These are phyloP conservation scores for Trididemnum miniatum DNA, from an alignment of 23 tunicate genomes.

Conservation along the genomic window DNA sequence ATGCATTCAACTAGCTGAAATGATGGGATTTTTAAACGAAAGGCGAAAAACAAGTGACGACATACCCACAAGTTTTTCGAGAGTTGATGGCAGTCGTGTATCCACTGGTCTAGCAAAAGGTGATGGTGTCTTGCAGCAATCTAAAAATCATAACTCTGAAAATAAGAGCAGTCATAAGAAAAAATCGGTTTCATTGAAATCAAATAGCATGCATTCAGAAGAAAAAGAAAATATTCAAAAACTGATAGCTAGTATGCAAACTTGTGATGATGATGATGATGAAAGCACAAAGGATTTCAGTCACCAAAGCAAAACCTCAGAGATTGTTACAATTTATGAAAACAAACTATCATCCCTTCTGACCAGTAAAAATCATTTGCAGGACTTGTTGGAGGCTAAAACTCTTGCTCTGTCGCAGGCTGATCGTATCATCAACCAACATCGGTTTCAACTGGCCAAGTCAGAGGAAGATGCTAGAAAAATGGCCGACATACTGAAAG, in stretches of 20 bases:
- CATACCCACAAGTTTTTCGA: neutral
- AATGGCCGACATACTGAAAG: slow-evolving; percentile 53
- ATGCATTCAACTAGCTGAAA: slow-evolving; percentile 25
- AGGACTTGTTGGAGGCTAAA: slow-evolving; percentile 83
- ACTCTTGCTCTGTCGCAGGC: slow-evolving; percentile 80
- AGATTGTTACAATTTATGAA: slow-evolving; percentile 71
- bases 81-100: neutral
- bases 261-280: neutral
- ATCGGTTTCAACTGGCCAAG: slow-evolving; percentile 57
- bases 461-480: slow-evolving; percentile 65
- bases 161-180: no score
- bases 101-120: neutral
- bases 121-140: neutral
- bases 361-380: slow-evolving; percentile 53
- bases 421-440: slow-evolving; percentile 64
- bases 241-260: slow-evolving; percentile 48
- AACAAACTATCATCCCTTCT: slow-evolving; percentile 57
- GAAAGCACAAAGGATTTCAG: neutral
- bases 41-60: neutral
- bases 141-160: neutral
- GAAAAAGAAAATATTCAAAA: slow-evolving; percentile 68
- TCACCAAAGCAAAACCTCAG: slow-evolving; percentile 50
- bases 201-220: neutral
- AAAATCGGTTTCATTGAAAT: neutral
- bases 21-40: slow-evolving; percentile 9